Evolutionary conservation across 2,113 vertebrate species (phyloP).

Genomic region (Erythrocercus mccallii): DNA sequence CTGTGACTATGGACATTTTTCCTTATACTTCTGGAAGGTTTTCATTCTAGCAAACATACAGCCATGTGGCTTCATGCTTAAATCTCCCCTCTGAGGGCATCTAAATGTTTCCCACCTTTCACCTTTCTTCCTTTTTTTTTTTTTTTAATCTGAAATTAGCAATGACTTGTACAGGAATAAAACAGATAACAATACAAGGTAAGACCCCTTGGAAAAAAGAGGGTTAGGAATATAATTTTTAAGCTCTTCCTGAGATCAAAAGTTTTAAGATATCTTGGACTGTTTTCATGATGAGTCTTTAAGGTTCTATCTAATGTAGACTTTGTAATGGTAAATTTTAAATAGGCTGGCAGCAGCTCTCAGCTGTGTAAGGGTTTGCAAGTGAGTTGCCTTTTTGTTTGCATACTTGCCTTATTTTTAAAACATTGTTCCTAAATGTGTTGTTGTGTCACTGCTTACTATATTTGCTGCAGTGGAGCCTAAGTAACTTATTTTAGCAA

Average conservation of each 20-base stretch:
- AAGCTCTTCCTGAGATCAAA: background rate
- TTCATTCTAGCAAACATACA: background rate
- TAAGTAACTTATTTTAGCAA: background rate
- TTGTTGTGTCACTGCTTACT: background rate
- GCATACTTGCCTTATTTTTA: constrained; percentile 4
- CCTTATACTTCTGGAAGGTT: background rate
- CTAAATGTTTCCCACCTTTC: background rate
- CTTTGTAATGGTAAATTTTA: background rate
- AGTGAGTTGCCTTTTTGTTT: background rate
- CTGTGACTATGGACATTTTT: background rate
- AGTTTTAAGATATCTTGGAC: background rate
- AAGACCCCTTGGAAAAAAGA: background rate
- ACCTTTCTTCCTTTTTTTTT: background rate
- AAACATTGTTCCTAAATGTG: background rate
- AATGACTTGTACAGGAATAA: background rate
- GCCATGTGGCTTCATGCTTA: background rate
- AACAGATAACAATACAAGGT: background rate
- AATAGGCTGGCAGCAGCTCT: background rate
- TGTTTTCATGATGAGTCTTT: background rate
- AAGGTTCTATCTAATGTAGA: background rate
- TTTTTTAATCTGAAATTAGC: background rate
- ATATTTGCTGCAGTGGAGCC: background rate
- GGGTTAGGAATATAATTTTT: background rate
- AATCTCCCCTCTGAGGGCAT: background rate
- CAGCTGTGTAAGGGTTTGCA: background rate